Evolutionary conservation across 2,113 vertebrate species (phyloP).

Genomic region (Catagonus wagneri): DNA sequence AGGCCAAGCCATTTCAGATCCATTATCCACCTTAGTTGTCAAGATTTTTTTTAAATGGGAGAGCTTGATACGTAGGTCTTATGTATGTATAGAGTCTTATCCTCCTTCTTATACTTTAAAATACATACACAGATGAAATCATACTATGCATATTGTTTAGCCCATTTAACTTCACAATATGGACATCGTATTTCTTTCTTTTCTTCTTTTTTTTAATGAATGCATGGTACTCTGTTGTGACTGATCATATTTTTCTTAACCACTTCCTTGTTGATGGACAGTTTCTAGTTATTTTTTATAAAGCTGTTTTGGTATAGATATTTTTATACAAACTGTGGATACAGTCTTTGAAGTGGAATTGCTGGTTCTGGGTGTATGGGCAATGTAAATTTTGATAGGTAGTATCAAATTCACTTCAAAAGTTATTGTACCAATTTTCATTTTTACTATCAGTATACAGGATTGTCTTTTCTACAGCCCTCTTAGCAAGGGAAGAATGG

Average conservation of each 20-base stretch:
- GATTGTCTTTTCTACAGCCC: not conserved
- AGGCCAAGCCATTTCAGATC: not conserved
- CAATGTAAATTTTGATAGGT: not conserved
- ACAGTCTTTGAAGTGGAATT: not conserved
- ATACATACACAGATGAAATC: not conserved
- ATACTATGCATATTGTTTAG: not conserved
- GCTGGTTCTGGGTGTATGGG: not conserved
- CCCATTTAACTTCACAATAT: not conserved
- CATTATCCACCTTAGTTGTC: not conserved
- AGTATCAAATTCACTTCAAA: not conserved
- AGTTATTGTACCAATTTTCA: not conserved
- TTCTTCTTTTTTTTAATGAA: not conserved
- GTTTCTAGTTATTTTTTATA: not conserved
- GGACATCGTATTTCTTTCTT: not conserved
- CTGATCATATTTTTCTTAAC: conserved; percentile 19
- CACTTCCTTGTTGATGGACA: not conserved
- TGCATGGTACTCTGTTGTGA: not conserved
- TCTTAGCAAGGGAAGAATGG: not conserved
- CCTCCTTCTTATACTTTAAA: not conserved
- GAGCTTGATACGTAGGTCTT: not conserved
- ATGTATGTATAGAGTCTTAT: not conserved
- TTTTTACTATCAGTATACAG: not conserved
- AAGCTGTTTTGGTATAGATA: not conserved
- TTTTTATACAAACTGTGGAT: not conserved
- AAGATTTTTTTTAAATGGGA: not conserved